phyloP scores from a whole-genome alignment of 1,140 invertebrate species.

The Zaprionus ornatus region DNA sequence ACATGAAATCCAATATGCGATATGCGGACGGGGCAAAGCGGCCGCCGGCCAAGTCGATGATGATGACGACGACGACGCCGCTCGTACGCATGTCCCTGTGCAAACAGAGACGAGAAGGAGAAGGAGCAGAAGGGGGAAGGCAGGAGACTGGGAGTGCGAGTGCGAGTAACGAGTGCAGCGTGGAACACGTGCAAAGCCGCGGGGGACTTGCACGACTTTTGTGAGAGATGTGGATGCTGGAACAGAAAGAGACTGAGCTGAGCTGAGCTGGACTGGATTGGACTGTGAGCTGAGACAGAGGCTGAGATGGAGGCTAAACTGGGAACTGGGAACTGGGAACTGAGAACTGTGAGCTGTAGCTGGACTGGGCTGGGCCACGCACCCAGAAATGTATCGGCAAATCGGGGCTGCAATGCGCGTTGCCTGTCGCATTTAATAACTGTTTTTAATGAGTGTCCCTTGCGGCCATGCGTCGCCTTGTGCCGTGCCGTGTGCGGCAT shows the following conservation, averaged over 20 bases:
- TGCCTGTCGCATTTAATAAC: conserved; percentile 82
- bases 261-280: conserved; percentile 11
- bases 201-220: conserved; percentile 80
- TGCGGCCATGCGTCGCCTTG: conserved; percentile 55
- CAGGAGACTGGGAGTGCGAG: neutral
- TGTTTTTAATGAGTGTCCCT: conserved; percentile 82
- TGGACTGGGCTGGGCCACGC: conserved; percentile 62
- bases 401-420: conserved; percentile 59
- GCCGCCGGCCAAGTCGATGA: conserved; percentile 32
- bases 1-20: conserved; percentile 78
- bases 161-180: conserved; percentile 46
- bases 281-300: neutral
- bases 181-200: conserved; percentile 83
- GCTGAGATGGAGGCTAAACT: conserved; percentile 4
- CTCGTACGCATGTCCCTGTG: conserved; percentile 79
- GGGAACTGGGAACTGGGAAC: neutral
- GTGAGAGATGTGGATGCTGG: conserved; percentile 37
- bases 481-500: conserved; percentile 20
- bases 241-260: conserved; percentile 29
- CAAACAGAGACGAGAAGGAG: conserved; percentile 43
- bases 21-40: conserved; percentile 11
- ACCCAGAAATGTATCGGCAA: conserved; percentile 60
- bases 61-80: conserved; percentile 40
- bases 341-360: neutral
- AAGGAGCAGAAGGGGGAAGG: neutral